A percentile compares a stretch with the other conserved stretches of the same genome.
phyloP scores from a whole-genome alignment of 2,888 invertebrate species.

The Tetragonisca angustula region DNA sequence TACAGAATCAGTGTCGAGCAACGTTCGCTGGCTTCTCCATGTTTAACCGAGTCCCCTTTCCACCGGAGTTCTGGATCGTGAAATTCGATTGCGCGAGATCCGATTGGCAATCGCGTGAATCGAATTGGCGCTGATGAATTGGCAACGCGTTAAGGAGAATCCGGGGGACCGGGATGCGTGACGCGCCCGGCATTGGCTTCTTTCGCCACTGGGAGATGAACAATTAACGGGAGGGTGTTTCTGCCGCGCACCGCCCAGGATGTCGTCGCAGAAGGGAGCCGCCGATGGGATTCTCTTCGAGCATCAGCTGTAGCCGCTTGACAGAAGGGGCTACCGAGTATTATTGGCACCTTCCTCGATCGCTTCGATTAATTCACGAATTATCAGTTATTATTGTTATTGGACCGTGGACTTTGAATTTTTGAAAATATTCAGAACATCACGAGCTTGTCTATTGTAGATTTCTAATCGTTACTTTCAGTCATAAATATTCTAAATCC shows the following conservation, averaged over 20 bases:
- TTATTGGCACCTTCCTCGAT: background rate
- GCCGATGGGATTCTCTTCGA: slow-evolving; percentile 37
- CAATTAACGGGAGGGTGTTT: slow-evolving; percentile 81
- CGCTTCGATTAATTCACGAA: background rate
- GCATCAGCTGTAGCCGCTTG: slow-evolving; percentile 21
- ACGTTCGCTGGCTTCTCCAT: background rate
- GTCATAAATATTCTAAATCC: too few species aligned
- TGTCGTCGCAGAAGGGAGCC: slow-evolving; percentile 73
- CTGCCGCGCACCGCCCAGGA: slow-evolving; percentile 78
- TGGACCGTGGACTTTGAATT: too few species aligned
- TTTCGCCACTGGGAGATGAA: slow-evolving; percentile 81
- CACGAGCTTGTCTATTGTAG: too few species aligned
- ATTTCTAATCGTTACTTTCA: too few species aligned
- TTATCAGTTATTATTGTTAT: background rate
- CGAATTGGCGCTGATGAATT: slow-evolving; percentile 73
- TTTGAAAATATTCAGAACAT: too few species aligned
- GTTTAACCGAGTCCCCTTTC: slow-evolving; percentile 7
- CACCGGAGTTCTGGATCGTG: background rate
- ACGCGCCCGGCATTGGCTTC: slow-evolving; percentile 73
- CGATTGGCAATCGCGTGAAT: slow-evolving; percentile 82
- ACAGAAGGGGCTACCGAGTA: slow-evolving; percentile 22
- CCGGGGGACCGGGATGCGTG: slow-evolving; percentile 33
- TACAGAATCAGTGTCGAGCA: background rate
- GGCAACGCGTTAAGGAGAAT: slow-evolving; percentile 72
- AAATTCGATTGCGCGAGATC: slow-evolving; percentile 73